These are phyloP conservation scores for Cossypha niveicapilla DNA, from an alignment of 2,797 vertebrate species.

Conservation along the genomic window DNA sequence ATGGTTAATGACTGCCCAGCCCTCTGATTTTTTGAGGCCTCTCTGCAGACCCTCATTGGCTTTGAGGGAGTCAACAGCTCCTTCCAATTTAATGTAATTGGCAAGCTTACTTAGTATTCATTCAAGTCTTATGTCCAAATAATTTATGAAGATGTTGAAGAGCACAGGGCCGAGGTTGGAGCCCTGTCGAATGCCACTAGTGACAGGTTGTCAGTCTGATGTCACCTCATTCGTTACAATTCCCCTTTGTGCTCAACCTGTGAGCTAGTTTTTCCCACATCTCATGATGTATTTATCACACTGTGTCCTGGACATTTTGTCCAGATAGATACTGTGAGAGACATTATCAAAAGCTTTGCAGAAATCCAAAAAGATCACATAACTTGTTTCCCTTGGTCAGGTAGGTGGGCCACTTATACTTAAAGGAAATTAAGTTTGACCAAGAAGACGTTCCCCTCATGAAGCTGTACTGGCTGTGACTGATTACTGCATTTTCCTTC, in stretches of 20 bases:
- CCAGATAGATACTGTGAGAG: background rate
- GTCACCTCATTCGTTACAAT: background rate
- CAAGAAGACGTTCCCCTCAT: background rate
- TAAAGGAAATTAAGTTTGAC: background rate
- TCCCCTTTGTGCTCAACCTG: background rate
- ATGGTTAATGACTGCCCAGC: background rate
- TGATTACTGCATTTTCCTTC: background rate
- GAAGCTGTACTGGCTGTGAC: background rate
- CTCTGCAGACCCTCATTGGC: background rate
- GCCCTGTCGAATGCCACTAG: background rate
- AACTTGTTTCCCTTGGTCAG: background rate
- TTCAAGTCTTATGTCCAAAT: background rate
- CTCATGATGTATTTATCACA: background rate
- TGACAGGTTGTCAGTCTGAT: background rate
- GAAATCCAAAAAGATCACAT: background rate
- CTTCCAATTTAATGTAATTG: background rate
- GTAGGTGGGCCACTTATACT: background rate
- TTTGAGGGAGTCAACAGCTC: background rate
- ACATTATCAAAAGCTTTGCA: background rate
- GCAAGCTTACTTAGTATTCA: background rate
- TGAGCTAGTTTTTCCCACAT: background rate
- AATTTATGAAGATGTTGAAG: background rate
- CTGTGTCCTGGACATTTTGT: background rate
- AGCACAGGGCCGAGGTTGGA: accelerated
- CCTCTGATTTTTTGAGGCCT: background rate